Evolutionary conservation across 2,113 vertebrate genomes (phyloP).

Genomic region (Ceyx melanurus): DNA sequence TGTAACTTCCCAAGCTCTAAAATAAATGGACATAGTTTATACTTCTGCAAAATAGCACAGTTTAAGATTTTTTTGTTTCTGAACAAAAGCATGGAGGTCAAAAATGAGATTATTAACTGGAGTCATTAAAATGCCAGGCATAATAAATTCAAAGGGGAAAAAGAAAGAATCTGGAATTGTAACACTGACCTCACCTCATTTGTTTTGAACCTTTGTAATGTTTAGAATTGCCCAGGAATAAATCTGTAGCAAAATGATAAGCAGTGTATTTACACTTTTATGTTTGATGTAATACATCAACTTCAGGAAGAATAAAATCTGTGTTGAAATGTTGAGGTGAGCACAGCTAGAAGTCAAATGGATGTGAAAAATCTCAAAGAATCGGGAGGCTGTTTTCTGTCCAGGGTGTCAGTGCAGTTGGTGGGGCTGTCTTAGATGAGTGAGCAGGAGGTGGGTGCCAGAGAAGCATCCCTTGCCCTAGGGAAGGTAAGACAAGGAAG

Average conservation of each 20-base stretch:
- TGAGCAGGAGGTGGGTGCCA: rapidly evolving
- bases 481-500: background rate
- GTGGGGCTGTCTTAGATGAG: background rate
- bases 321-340: background rate
- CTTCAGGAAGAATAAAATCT: background rate
- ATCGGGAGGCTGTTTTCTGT: background rate
- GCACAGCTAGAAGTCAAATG: rapidly evolving
- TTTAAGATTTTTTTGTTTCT: background rate
- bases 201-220: background rate
- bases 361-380: background rate
- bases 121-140: background rate
- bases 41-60: background rate
- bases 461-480: rapidly evolving
- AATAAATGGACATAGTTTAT: background rate
- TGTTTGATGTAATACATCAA: background rate
- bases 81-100: background rate
- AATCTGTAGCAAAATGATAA: background rate
- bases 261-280: background rate
- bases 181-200: background rate
- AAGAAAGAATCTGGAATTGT: background rate
- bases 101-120: background rate
- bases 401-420: rapidly evolving
- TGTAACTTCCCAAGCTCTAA: background rate
- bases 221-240: background rate
- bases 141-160: background rate